Evolutionary conservation across 2,113 vertebrate genomes (phyloP), one percentile per base, ranked within the genome.

Genomic region (Morone saxatilis): DNA sequence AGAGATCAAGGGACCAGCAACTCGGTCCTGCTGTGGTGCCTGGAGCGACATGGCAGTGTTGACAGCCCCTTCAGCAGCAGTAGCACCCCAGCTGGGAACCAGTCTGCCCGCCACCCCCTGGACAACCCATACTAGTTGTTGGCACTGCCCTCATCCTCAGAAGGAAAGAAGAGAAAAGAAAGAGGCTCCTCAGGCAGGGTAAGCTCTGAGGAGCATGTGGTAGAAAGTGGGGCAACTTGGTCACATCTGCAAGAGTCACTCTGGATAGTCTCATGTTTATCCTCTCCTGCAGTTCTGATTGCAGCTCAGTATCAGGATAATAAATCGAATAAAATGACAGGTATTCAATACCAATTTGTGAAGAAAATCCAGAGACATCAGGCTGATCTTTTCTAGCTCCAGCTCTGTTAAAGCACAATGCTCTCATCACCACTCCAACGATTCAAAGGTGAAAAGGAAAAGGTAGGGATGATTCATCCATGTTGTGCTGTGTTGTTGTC

Each of bases 151-250:
- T 77, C 66, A 68, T 56, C 87, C 89, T 83, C 60, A 76, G 63
- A 88, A 66, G 38, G 48, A 54, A 80, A 76, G 73, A 50, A 80
- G 75, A 71, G 74, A 76, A 73, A 61, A 65, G 81, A 83, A 72
- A 72, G 60, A 73, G 78, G 76, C 56, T 91, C 79, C 83, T 89
- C 90, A 19, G 90, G 91, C 85, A 19, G 87, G 87, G 63, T 65
- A 66, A 81, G 84, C 65, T 85, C 81, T 40, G 59, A 79, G 62
- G 70, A 88, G 83, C 81, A 84, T 83, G 68, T 71, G 13, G 70
- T 45, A 66, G 81, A 93, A 95, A 95, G 88, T 94, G 93, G 93
- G 94, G 84, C 93, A 94, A 71, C 87, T 88, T 90, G 75, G 89
- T 91, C 88, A 91, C 92, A 93, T 93, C 89, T 90, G 85, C 72